Conservation (phyloP, 2,797 vertebrate genomes). For the Hydrophis major region DNA sequence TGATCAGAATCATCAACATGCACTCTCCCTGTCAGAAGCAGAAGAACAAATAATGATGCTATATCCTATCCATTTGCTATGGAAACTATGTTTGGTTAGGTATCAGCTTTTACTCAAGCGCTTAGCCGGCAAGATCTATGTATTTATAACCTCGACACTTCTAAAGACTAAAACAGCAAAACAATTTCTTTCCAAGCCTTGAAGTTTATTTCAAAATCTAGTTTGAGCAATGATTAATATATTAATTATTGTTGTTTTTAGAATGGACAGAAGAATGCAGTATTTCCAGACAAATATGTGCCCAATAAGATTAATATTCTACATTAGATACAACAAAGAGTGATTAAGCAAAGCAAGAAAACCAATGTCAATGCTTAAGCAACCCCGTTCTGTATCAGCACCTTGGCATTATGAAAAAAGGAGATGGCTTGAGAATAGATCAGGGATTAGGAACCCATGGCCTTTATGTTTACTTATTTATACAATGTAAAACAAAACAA, state of each 20-base stretch:
- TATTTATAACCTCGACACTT: constrained; percentile 61
- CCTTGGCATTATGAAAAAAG: not conserved
- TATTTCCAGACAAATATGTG: not conserved
- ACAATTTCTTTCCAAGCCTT: constrained; percentile 39
- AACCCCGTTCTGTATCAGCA: not conserved
- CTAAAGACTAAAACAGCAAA: constrained; percentile 66
- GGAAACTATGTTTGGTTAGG: constrained; percentile 66
- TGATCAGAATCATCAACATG: constrained; percentile 33
- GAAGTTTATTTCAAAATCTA: constrained; percentile 34
- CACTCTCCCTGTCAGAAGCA: constrained; percentile 14
- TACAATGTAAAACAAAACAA: not conserved
- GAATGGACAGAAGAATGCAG: constrained; percentile 7
- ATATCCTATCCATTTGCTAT: constrained; percentile 57
- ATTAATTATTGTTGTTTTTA: constrained; percentile 1
- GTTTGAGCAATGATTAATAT: not conserved
- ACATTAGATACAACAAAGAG: constrained; percentile 34
- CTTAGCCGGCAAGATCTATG: constrained; percentile 43
- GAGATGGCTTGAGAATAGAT: not conserved
- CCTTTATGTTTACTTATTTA: not conserved
- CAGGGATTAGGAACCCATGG: not conserved
- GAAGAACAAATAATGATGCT: constrained; percentile 57
- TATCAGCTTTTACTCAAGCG: constrained; percentile 59
- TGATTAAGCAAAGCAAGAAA: constrained; percentile 43
- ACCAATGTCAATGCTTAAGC: constrained; percentile 17
- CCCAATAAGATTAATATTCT: constrained; percentile 20